These are phyloP conservation scores for Lepidochitona cinerea DNA, from an alignment of 2,888 invertebrate genomes.

Conservation along the genomic window DNA sequence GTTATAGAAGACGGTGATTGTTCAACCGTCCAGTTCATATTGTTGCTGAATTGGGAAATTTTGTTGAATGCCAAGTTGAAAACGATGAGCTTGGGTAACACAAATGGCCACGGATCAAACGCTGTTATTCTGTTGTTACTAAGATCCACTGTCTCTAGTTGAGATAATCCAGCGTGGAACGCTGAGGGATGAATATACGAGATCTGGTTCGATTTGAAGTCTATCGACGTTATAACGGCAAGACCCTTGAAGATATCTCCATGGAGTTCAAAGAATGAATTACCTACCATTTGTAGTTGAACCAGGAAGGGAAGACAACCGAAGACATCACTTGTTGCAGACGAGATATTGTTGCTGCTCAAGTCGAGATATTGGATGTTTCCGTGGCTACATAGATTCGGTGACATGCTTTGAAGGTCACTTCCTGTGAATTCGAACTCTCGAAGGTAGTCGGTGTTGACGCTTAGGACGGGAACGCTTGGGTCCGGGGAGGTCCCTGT, in stretches of 20 bases:
- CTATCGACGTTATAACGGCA: background rate
- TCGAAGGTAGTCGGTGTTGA: background rate
- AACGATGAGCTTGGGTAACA: background rate
- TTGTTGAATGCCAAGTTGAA: background rate
- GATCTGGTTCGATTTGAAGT: background rate
- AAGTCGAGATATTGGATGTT: constrained; percentile 4
- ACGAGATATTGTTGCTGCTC: constrained; percentile 3
- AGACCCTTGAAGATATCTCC: background rate
- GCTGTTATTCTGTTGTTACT: background rate
- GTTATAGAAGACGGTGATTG: background rate
- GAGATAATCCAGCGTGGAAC: background rate
- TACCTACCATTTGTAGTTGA: background rate
- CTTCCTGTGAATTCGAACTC: constrained; percentile 8
- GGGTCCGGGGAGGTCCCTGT: background rate
- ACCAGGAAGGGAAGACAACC: background rate
- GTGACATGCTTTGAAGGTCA: background rate
- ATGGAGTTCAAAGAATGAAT: background rate
- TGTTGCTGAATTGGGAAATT: background rate
- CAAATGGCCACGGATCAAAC: constrained; percentile 9
- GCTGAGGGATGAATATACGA: background rate
- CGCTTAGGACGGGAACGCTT: background rate
- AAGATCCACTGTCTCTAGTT: constrained; percentile 3
- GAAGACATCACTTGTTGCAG: background rate
- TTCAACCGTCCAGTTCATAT: background rate
- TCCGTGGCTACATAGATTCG: background rate